phyloP scores from a whole-genome alignment of 2,797 vertebrate species.

The Girardinus metallicus region DNA sequence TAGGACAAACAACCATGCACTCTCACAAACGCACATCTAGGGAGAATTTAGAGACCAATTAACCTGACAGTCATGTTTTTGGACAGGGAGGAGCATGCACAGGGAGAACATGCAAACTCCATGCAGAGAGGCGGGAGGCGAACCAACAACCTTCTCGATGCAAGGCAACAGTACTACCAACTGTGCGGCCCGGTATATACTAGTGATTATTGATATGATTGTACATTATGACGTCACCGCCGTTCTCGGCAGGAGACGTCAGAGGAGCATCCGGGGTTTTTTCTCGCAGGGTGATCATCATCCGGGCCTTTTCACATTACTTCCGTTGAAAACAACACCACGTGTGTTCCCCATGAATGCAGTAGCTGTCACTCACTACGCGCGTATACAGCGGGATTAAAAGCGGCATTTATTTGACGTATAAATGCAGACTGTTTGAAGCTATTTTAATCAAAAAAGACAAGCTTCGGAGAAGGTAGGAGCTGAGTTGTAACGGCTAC shows the following conservation, averaged over 20 bases:
- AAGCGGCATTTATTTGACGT: rapidly evolving
- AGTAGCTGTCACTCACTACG: not conserved
- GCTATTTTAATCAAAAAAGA: not conserved
- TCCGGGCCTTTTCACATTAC: conserved; percentile 29
- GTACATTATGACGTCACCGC: not conserved
- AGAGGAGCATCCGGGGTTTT: not conserved
- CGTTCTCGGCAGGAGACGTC: not conserved
- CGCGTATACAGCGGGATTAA: not conserved
- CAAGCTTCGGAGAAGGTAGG: conserved; percentile 15
- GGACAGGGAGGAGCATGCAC: no score
- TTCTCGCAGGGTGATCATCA: not conserved
- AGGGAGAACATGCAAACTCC: no score
- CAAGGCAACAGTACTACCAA: no score
- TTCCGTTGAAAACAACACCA: conserved; percentile 71
- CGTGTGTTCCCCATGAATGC: conserved; percentile 46
- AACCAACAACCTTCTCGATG: no score
- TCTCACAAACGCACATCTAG: no score
- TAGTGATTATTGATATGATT: no score
- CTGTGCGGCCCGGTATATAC: no score
- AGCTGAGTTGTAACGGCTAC: not conserved
- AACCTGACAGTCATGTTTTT: no score
- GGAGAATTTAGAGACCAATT: no score
- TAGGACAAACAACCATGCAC: no score
- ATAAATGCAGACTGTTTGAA: rapidly evolving
- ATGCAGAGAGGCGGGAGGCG: no score